phyloP scores from a whole-genome alignment of 2,888 invertebrate genomes.

The Siphlonurus alternatus region DNA sequence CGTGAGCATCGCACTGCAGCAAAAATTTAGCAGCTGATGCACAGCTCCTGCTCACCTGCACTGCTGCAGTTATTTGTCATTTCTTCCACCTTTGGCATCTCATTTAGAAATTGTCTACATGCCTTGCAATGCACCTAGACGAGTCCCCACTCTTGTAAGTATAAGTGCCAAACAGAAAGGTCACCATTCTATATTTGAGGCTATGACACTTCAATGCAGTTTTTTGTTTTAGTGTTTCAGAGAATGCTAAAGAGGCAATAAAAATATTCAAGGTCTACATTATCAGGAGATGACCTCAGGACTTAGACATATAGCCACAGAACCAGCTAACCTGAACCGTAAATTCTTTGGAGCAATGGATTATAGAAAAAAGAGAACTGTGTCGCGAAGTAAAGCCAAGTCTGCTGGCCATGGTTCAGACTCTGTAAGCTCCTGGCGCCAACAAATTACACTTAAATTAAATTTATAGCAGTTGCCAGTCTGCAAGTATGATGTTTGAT shows the following conservation, averaged over 20 bases:
- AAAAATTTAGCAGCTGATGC: background rate
- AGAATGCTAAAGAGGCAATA: background rate
- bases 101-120: background rate
- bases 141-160: background rate
- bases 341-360: constrained; percentile 14
- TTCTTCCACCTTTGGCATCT: background rate
- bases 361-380: constrained; percentile 20
- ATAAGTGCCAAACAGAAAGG: background rate
- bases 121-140: background rate
- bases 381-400: constrained; percentile 19
- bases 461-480: too few species aligned
- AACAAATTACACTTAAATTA: background rate
- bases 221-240: background rate
- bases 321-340: constrained; percentile 28
- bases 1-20: background rate
- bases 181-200: background rate
- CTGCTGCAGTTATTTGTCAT: background rate
- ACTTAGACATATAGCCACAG: constrained; percentile 33
- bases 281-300: constrained; percentile 14
- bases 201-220: background rate
- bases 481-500: too few species aligned
- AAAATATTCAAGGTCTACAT: background rate
- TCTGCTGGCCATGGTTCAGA: constrained; percentile 21
- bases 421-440: constrained; percentile 20
- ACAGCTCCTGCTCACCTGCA: background rate